Conservation (phyloP, 2,888 invertebrate species). For the Tridacna gigas region DNA sequence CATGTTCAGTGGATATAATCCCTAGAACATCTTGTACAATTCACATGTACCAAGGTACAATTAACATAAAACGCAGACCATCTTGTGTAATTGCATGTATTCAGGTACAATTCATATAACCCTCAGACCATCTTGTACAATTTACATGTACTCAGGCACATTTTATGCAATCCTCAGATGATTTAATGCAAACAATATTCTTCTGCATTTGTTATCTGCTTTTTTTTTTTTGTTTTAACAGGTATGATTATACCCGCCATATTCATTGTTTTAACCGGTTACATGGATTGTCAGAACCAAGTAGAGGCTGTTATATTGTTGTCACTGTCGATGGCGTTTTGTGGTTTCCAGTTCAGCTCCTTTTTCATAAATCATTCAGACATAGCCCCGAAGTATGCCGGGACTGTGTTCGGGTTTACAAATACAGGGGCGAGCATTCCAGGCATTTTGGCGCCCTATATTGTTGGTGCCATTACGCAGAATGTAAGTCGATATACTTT, state of each 20-base stretch:
- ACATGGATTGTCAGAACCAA: conserved; percentile 77
- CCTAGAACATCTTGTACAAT: too few species aligned
- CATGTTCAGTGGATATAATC: too few species aligned
- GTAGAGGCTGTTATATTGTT: conserved; percentile 73
- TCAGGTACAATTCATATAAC: too few species aligned
- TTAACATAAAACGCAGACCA: too few species aligned
- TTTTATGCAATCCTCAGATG: too few species aligned
- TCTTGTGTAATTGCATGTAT: too few species aligned
- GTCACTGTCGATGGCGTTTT: conserved; percentile 75
- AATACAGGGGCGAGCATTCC: conserved; percentile 77
- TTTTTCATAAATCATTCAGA: conserved; percentile 80
- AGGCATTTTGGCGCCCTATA: conserved; percentile 78
- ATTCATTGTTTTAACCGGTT: conserved; percentile 75
- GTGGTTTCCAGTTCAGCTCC: conserved; percentile 78
- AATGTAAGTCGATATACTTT: conserved; percentile 65
- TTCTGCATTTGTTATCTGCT: too few species aligned
- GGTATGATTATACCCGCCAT: conserved; percentile 72
- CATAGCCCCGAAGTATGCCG: conserved; percentile 79
- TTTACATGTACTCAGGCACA: too few species aligned
- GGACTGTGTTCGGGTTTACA: conserved; percentile 77
- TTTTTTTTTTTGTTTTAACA: conserved; percentile 36
- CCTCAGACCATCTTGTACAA: too few species aligned
- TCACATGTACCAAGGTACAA: too few species aligned
- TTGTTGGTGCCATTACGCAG: conserved; percentile 77
- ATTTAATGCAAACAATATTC: too few species aligned